A percentile compares a stretch with the other conserved stretches of the same genome.
These are phyloP conservation scores for Dorcus hopei DNA, from an alignment of 2,888 invertebrate species.

Conservation along the genomic window DNA sequence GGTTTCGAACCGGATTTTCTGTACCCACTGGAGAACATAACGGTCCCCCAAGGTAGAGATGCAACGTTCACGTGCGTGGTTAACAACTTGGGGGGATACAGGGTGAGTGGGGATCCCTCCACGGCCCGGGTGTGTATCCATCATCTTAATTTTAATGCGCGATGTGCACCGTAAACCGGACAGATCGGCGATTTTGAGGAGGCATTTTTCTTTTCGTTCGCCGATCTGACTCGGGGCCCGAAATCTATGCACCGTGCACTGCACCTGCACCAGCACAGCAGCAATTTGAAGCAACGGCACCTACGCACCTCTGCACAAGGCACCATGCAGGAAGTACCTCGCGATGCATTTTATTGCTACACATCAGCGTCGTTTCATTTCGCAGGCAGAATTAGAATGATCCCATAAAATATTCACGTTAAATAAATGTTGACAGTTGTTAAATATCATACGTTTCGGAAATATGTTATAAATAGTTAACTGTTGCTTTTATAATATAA, in stretches of 20 bases:
- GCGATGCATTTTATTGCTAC: neutral
- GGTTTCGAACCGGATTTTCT: slow-evolving; percentile 80
- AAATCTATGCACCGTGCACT: slow-evolving; percentile 35
- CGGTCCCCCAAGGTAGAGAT: slow-evolving; percentile 78
- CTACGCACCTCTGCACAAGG: slow-evolving; percentile 25
- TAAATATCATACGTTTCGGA: slow-evolving; percentile 22
- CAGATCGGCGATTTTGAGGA: neutral
- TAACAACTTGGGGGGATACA: slow-evolving; percentile 75
- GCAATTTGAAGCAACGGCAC: slow-evolving; percentile 20
- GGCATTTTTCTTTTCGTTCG: neutral
- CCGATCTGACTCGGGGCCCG: neutral
- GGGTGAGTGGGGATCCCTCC: slow-evolving; percentile 88
- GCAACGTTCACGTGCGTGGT: slow-evolving; percentile 83
- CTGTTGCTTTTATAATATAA: slow-evolving; percentile 18
- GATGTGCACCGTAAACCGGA: slow-evolving; percentile 20
- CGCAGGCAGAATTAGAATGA: slow-evolving; percentile 22
- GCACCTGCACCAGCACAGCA: slow-evolving; percentile 24
- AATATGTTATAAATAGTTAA: slow-evolving; percentile 19
- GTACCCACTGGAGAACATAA: slow-evolving; percentile 77
- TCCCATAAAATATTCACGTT: slow-evolving; percentile 26
- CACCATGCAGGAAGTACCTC: slow-evolving; percentile 8
- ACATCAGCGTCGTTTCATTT: slow-evolving; percentile 16
- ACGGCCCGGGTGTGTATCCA: slow-evolving; percentile 81
- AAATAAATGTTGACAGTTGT: slow-evolving; percentile 26
- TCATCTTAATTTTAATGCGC: slow-evolving; percentile 26